Evolutionary conservation across 2,797 vertebrate genomes (phyloP), one percentile per base, ranked within the genome.

Genomic region (Artibeus lituratus): DNA sequence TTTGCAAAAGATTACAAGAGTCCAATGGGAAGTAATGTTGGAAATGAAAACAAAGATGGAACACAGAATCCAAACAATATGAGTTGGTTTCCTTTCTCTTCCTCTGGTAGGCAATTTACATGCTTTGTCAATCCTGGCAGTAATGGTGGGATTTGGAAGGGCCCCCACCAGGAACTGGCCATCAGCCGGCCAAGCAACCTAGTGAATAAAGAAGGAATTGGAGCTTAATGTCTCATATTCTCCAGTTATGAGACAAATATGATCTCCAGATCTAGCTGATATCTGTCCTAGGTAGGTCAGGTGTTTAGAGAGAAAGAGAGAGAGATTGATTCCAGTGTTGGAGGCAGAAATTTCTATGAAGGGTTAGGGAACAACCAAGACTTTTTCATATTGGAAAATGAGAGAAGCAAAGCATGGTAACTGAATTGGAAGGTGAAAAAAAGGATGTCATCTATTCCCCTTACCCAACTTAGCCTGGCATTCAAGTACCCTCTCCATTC

Each of bases 331-430:
- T 35, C 62, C 59, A 44, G n/a, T 3, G 16, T 32, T 22, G 24
- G 35, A 86, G 70, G 44, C 35, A 87, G 62, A 7, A 21, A 42
- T 87, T 81, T 93, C 84, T 44, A 6, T 69, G 72, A 78, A 77
- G 18, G 32, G 5, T 21, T 65, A 10, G 24, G 74, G 7, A 88
- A 21, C 9, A 83, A 12, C 42, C 35, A 29, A 65, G 47, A 10
- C 42, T 62, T 91, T 94, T 83, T 87, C 84, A 62, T 80, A 11
- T 14, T 92, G 93, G 93, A 85, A 90, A 89, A 51, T 26, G 37
- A 95, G 39, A 72, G 59, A 81, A 65, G 16, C 93, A 57, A 74
- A 85, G 73, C 32, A 4, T 44, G 44, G 44, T 53, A 80, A 92
- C 14, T 87, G 57, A 88, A 80, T 94, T 83, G 76, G 87, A 81